Evolutionary conservation across 64 coral and sea anemone genomes (phyloP), one percentile per base, ranked within the genome.

Genomic region (Pocillopora verrucosa): DNA sequence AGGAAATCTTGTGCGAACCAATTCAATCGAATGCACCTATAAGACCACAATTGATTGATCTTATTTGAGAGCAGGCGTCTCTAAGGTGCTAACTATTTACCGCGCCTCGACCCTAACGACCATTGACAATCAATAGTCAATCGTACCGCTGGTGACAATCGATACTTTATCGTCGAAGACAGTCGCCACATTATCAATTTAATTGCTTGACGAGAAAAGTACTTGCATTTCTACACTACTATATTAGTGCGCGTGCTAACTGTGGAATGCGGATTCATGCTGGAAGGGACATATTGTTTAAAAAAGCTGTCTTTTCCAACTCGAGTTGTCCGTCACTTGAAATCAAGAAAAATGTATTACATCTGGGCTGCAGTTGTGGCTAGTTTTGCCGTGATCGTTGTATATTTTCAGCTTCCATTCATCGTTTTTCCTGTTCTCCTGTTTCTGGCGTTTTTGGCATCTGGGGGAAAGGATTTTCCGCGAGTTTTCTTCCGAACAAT

Each of bases 401-500:
- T 20, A 22, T 90, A 86, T 24, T 81, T 87, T 63, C 26, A 36
- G 26, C 76, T 94, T 63, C 58, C 82, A 0, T 19, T 75, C 75
- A 59, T 91, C 56, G 34, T 76, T 72, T 76, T 90, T 16, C 76
- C 75, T 17, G 60, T 5, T n/a, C n/a, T 94, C 12, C n/a, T 83
- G 19, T 87, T 91, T 25, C 6, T 80, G 22, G 37, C 60, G 14
- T 94, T 87, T 62, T 30, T 94, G 10, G 82, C 76, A 34, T 94
- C 92, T 72, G 93, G 93, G 35, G 93, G 93, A 20, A 65, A 60
- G 61, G 73, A 51, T 58, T 94, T 94, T 59, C 88, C 82, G 19
- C 79, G 63, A 14, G 88, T 90, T 73, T 89, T 94, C 35, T 94
- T 86, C 59, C 75, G 82, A 67, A 94, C 92, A 34, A 61, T 94